Base-by-base conservation (phyloP, 2,888 invertebrate genomes). In the Brachylomia viminalis region DNA sequence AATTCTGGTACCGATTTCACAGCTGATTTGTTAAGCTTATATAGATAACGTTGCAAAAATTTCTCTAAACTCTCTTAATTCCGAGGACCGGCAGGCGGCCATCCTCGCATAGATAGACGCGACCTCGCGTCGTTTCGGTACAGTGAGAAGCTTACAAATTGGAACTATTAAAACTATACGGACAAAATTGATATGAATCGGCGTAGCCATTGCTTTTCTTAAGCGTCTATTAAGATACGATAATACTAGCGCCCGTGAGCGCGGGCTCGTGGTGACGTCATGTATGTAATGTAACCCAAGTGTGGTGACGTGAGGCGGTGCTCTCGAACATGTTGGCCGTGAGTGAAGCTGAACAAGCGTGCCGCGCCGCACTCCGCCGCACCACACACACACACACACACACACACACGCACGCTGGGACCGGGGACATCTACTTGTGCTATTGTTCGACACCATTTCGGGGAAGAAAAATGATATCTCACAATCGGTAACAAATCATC, bases 111-210 rank as follows among this genome's bases (percentile, higher is more conserved):
- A 91, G 91, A 92, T 90, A 91, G 93, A 92, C 91, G 92, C 93
- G 92, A 93, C 92, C 89, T 87, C 85, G 90, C 92, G 90, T 92
- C 93, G 90, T 91, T 92, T 93, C 92, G 94, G 94, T 95, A 94
- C 92, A 92, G 92, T 95, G 94, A 95, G 92, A 96, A 95, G 95
- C 95, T 93, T 96, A 95, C 92, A 94, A 95, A 95, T 94, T 95
- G 96, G 96, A 95, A 95, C 94, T 95, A 95, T 95, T 94, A 95
- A 95, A 95, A 95, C 95, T 95, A 96, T 95, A 94, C 94, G 96
- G 96, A 96, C 96, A 95, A 95, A 95, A 94, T 95, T 96, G 96
- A 96, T 96, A 96, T 96, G 96, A 96, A 95, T 95, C 93, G 95
- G 95, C 95, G 94, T 93, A 95, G 95, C 94, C 95, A 94, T 95